Conservation (phyloP, 2,113 vertebrate genomes). For the Cnemophilus loriae region DNA sequence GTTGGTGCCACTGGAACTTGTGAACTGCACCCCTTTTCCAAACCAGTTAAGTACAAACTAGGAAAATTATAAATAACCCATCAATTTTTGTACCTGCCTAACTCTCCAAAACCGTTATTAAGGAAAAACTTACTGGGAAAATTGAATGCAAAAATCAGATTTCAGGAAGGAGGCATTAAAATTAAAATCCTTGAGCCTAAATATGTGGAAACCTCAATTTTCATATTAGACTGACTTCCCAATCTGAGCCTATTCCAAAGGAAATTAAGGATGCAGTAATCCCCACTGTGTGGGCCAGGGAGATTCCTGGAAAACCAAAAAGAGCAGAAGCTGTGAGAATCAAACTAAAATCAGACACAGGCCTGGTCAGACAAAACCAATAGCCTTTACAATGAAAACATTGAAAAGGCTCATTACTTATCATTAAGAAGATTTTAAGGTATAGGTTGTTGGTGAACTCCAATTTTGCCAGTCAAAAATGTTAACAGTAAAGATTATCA, state of each 20-base stretch:
- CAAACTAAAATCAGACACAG: background rate
- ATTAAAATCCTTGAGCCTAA: background rate
- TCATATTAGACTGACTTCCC: background rate
- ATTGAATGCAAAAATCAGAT: background rate
- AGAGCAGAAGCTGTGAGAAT: background rate
- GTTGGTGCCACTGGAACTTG: background rate
- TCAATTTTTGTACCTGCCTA: background rate
- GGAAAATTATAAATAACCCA: background rate
- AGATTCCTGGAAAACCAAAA: background rate
- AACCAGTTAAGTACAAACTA: background rate
- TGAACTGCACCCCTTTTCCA: background rate
- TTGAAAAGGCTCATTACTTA: background rate
- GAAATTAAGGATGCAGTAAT: background rate
- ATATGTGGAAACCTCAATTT: background rate
- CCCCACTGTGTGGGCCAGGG: too few species aligned
- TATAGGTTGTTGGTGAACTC: background rate
- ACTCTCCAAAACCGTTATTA: background rate
- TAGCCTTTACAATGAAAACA: background rate
- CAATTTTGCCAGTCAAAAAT: background rate
- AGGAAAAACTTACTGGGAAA: background rate
- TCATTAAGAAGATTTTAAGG: background rate
- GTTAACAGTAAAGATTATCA: background rate
- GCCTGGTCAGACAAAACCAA: background rate
- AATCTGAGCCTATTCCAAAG: background rate
- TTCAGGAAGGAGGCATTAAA: background rate